Evolutionary conservation across 2,797 vertebrate genomes (phyloP), one percentile per base, ranked within the genome.

Genomic region (Catamblyrhynchus diadema): DNA sequence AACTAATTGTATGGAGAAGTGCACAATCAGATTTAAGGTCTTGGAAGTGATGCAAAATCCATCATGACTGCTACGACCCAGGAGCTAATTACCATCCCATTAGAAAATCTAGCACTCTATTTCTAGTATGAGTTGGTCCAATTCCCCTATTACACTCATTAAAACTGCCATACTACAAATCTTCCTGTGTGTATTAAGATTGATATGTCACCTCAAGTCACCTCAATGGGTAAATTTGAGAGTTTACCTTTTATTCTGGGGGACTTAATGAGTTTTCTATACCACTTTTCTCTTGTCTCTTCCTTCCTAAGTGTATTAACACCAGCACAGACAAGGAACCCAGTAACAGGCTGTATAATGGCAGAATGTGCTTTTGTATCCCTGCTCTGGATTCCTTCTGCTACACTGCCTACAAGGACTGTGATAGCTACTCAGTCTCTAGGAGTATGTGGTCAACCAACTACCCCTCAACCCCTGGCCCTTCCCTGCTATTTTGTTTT

Each of bases 1-100:
- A 94, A 91, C 75, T 81, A 93, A 96, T 91, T 91, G 79, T 66
- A 89, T 45, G 57, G 71, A 95, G 86, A 86, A 71, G 39, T 23
- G 44, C 70, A 85, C 50, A 91, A 74, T 94, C 81, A 82, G 81
- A 93, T 93, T 91, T 87, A 87, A 93, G 62, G 47, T 81, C 84
- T 81, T 82, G 35, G 66, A 92, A 95, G 32, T 82, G 88, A 95
- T 24, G 60, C 78, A 82, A 95, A 94, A 96, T 95, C 88, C 50
- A 94, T 91, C 80, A 84, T 3, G 39, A 85, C 42, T 81, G 88
- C 65, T 78, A 45, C 2, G 6, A 93, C 57, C 65, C 74, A 81
- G 56, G 60, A 92, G 73, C 79, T 94, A 94, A 95, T 95, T 93
- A 95, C 50, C 72, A 92, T 71, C 57, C 72, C 65, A 95, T 92